Percentiles rank a stretch among this genome's conserved stretches.
These are phyloP conservation scores for Prietella phreatophila DNA, from an alignment of 2,113 vertebrate species.

Conservation along the genomic window DNA sequence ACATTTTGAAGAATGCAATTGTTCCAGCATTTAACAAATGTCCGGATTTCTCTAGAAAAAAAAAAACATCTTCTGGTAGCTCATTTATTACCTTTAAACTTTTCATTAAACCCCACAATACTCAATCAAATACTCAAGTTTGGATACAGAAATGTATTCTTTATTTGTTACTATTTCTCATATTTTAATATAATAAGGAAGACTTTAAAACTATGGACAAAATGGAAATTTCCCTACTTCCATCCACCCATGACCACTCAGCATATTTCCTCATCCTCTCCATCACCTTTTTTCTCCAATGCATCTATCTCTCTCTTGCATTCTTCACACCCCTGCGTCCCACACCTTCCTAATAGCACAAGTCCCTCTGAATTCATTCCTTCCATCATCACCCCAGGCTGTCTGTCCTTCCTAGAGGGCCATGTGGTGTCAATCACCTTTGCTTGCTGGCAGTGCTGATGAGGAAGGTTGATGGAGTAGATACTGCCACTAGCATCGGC, in stretches of 20 bases:
- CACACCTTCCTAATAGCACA: constrained; percentile 66
- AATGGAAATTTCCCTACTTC: not conserved
- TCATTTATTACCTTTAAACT: not conserved
- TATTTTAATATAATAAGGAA: not conserved
- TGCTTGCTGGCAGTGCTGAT: constrained; percentile 69
- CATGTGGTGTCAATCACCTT: constrained; percentile 63
- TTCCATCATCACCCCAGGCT: constrained; percentile 51
- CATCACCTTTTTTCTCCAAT: constrained; percentile 56
- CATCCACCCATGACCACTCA: constrained; percentile 30
- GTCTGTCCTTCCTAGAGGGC: constrained; percentile 61
- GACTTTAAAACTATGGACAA: not conserved
- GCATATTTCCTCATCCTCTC: constrained; percentile 66
- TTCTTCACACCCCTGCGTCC: constrained; percentile 70
- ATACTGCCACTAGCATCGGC: constrained; percentile 55
- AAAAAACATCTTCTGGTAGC: not conserved
- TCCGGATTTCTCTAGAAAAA: not conserved
- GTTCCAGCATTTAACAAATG: not conserved
- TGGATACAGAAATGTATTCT: not conserved
- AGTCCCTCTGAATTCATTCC: constrained; percentile 55
- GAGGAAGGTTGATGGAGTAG: constrained; percentile 73
- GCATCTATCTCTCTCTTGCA: constrained; percentile 68
- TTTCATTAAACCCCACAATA: not conserved
- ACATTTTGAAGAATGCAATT: not conserved
- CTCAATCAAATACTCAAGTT: not conserved
- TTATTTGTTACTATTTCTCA: not conserved